Conservation (phyloP, 2,113 vertebrate genomes). For the Colistium nudipinnis region DNA sequence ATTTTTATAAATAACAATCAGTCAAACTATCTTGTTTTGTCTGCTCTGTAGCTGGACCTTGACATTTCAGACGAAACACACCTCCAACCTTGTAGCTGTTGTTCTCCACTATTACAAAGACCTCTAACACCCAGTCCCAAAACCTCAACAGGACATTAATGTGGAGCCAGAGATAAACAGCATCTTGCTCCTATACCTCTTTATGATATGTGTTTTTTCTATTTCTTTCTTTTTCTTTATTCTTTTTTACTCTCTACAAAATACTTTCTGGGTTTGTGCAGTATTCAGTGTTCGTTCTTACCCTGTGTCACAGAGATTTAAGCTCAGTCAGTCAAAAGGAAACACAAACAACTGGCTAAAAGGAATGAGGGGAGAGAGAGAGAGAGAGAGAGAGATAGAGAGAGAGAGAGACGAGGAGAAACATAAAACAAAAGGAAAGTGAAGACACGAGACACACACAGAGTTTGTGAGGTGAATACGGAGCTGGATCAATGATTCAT, state of each 20-base stretch:
- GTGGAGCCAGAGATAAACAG: slow-evolving; percentile 9
- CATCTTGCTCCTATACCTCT: too few species aligned
- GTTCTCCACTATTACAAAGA: slow-evolving; percentile 52
- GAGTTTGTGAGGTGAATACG: slow-evolving; percentile 5
- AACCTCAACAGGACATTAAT: slow-evolving; percentile 19
- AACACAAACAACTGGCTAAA: slow-evolving; percentile 38
- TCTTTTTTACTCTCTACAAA: background rate
- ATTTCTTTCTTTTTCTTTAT: too few species aligned
- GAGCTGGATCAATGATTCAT: background rate
- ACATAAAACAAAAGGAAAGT: background rate
- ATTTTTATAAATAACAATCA: too few species aligned
- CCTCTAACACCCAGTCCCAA: slow-evolving; percentile 7
- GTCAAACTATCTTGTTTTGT: too few species aligned
- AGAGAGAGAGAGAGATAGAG: background rate
- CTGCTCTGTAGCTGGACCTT: slow-evolving; percentile 7
- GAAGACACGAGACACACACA: background rate
- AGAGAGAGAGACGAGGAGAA: background rate
- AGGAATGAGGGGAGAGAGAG: slow-evolving; percentile 10
- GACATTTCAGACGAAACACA: slow-evolving; percentile 54
- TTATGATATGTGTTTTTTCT: too few species aligned
- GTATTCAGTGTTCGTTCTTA: slow-evolving; percentile 19
- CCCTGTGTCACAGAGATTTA: slow-evolving; percentile 22
- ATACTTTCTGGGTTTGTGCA: background rate
- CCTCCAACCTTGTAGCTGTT: slow-evolving; percentile 46
- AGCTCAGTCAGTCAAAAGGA: slow-evolving; percentile 34